Evolutionary conservation across 2,888 invertebrate species (phyloP).

Genomic region (Reticulitermes lucifugus): DNA sequence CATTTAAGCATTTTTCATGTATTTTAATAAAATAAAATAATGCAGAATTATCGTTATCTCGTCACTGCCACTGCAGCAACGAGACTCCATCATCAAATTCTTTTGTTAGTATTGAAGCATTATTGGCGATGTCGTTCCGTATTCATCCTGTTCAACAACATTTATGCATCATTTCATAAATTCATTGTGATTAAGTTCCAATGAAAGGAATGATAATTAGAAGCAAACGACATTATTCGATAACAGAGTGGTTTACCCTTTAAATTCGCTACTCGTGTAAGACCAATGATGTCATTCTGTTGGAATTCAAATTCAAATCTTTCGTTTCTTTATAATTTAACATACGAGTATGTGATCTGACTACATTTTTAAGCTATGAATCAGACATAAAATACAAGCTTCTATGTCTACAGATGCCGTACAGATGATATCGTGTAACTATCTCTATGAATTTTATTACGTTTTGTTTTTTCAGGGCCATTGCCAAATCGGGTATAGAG

Average conservation of each 20-base stretch:
- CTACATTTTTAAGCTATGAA: neutral
- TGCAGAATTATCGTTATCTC: no score
- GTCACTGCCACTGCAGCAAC: no score
- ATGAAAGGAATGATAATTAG: neutral
- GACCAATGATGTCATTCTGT: neutral
- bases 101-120: no score
- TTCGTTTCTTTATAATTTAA: neutral
- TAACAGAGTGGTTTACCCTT: neutral
- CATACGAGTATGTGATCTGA: neutral
- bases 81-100: no score
- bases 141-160: neutral
- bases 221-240: neutral
- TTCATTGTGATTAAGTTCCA: neutral
- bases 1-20: no score
- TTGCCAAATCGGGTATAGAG: neutral
- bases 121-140: no score
- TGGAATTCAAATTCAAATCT: neutral
- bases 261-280: neutral
- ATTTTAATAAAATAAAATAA: no score
- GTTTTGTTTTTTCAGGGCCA: conserved; percentile 1
- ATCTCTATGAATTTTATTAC: neutral
- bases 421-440: neutral
- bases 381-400: neutral
- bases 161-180: neutral
- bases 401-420: neutral